Evolutionary conservation across 2,888 invertebrate species (phyloP).

Genomic region (Suillia variegata): DNA sequence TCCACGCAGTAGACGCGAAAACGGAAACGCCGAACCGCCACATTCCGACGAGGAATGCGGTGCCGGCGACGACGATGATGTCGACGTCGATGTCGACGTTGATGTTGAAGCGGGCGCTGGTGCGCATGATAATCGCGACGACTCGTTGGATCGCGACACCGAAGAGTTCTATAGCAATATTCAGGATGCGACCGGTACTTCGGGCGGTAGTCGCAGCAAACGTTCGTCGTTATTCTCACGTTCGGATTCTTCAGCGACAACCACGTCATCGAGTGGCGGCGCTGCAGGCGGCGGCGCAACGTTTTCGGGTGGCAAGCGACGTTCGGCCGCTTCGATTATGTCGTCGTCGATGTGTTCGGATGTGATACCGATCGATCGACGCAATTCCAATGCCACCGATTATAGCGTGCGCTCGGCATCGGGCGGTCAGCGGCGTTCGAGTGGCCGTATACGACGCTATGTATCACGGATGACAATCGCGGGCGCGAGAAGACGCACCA

Average conservation of each 20-base stretch:
- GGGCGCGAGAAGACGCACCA: slow-evolving; percentile 59
- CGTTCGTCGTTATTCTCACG: slow-evolving; percentile 59
- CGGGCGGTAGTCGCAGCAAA: slow-evolving; percentile 49
- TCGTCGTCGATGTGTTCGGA: slow-evolving; percentile 60
- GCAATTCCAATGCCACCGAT: slow-evolving; percentile 57
- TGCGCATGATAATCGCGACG: slow-evolving; percentile 45
- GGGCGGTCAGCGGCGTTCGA: slow-evolving; percentile 52
- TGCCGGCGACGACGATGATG: neutral
- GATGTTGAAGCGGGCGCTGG: slow-evolving; percentile 30
- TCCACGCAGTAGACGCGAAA: slow-evolving; percentile 12
- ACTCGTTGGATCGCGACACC: slow-evolving; percentile 53
- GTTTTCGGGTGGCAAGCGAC: slow-evolving; percentile 56
- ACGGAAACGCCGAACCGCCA: slow-evolving; percentile 38
- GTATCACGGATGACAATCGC: slow-evolving; percentile 59
- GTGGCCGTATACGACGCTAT: slow-evolving; percentile 57
- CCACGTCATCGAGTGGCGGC: slow-evolving; percentile 56
- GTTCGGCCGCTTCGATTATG: slow-evolving; percentile 59
- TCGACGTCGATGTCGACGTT: neutral
- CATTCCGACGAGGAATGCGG: slow-evolving; percentile 42
- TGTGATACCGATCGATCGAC: slow-evolving; percentile 53
- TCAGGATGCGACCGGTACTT: slow-evolving; percentile 48
- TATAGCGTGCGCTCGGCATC: slow-evolving; percentile 47
- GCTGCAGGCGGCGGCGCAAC: slow-evolving; percentile 46
- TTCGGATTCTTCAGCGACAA: slow-evolving; percentile 61
- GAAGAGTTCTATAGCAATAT: slow-evolving; percentile 58